Conservation (phyloP, 1,140 invertebrate genomes). For the Bilobella aurantiaca region DNA sequence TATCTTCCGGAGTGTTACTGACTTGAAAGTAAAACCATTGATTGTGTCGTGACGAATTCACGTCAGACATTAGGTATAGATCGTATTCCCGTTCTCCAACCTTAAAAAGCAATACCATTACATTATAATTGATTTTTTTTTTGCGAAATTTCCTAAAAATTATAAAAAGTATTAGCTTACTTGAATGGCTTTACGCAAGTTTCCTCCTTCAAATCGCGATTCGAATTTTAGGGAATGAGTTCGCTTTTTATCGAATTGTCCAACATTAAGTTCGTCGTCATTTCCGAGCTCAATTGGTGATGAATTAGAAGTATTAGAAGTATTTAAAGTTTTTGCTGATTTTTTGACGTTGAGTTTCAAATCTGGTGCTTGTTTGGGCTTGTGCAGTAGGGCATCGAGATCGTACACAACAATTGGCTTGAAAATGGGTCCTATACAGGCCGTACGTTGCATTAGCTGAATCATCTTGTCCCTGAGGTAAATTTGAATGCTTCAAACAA, state of each 20-base stretch:
- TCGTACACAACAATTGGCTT: conserved; percentile 60
- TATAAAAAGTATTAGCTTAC: too few relatives aligned
- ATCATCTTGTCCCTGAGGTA: conserved; percentile 46
- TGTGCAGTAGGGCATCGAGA: conserved; percentile 49
- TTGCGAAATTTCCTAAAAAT: not conserved
- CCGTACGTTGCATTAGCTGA: conserved; percentile 49
- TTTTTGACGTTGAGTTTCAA: too few relatives aligned
- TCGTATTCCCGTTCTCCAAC: conserved; percentile 68
- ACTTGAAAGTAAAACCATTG: conserved; percentile 94
- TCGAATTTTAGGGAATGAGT: conserved; percentile 61
- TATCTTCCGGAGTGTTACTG: conserved; percentile 60
- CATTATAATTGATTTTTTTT: not conserved
- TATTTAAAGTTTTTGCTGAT: conserved; percentile 21
- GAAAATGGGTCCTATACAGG: conserved; percentile 47
- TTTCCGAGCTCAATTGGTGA: conserved; percentile 43
- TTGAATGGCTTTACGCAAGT: conserved; percentile 75
- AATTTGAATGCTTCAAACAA: conserved; percentile 1
- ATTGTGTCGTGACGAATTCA: conserved; percentile 66
- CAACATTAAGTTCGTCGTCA: conserved; percentile 51
- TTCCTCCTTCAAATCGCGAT: conserved; percentile 81
- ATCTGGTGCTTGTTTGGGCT: conserved; percentile 27
- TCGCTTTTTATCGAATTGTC: conserved; percentile 41
- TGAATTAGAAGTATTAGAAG: conserved; percentile 8
- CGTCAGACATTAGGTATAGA: conserved; percentile 72
- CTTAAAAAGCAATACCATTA: too few relatives aligned